Evolutionary conservation across 2,888 invertebrate species (phyloP).

Genomic region (Apamea anceps): DNA sequence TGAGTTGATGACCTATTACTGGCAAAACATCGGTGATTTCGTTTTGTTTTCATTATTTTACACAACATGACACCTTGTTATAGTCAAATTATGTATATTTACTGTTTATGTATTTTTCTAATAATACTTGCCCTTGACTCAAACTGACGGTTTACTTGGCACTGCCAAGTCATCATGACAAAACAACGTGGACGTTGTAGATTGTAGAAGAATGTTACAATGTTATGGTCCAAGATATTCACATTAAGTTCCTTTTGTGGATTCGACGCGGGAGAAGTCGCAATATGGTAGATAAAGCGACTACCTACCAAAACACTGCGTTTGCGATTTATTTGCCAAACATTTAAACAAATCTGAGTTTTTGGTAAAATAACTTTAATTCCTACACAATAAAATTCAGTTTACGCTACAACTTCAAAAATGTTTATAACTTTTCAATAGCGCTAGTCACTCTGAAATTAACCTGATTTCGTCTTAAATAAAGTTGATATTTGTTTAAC

Average conservation of each 20-base stretch:
- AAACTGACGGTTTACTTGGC: neutral
- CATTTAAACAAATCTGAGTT: too few species aligned
- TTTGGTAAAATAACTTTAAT: too few species aligned
- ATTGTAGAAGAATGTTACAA: conserved; percentile 53
- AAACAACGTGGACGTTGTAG: neutral
- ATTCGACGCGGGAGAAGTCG: conserved; percentile 43
- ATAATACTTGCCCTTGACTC: neutral
- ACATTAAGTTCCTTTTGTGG: conserved; percentile 42
- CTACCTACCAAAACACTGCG: neutral
- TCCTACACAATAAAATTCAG: too few species aligned
- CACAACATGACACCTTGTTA: neutral
- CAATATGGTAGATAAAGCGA: conserved; percentile 24
- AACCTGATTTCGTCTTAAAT: too few species aligned
- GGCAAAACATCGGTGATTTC: neutral
- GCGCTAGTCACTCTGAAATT: too few species aligned
- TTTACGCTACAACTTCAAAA: too few species aligned
- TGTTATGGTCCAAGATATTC: conserved; percentile 37
- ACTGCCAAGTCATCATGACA: conserved; percentile 1
- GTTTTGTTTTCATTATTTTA: neutral
- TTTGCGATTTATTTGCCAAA: too few species aligned
- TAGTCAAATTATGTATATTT: neutral
- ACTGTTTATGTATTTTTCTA: neutral
- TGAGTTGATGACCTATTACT: too few species aligned
- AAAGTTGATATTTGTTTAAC: too few species aligned
- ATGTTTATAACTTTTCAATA: too few species aligned